Evolutionary conservation across 1,140 invertebrate species (phyloP).

Genomic region (Cepaea nemoralis): DNA sequence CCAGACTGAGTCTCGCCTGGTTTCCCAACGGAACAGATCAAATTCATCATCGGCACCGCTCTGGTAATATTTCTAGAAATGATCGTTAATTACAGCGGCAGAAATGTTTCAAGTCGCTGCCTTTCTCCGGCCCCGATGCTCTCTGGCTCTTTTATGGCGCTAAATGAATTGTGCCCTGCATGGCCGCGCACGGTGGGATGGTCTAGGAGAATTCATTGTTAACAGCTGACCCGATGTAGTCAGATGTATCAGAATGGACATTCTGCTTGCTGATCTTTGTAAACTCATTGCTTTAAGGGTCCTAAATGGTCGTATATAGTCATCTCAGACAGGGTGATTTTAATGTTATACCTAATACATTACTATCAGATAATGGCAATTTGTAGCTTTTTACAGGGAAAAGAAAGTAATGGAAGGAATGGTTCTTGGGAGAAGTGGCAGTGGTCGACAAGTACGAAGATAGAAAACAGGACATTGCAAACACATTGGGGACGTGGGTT

Average conservation of each 20-base stretch:
- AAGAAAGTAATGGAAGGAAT: too few relatives aligned
- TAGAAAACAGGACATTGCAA: too few relatives aligned
- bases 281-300: neutral
- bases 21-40: constrained; percentile 34
- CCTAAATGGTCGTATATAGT: neutral
- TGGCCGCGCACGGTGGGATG: neutral
- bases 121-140: neutral
- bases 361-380: too few relatives aligned
- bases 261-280: constrained; percentile 1
- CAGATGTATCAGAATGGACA: neutral
- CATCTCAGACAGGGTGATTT: too few relatives aligned
- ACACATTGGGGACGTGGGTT: too few relatives aligned
- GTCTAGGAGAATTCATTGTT: neutral
- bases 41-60: constrained; percentile 33
- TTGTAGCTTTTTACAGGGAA: too few relatives aligned
- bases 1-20: constrained; percentile 7
- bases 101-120: constrained; percentile 28
- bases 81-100: constrained; percentile 36
- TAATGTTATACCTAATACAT: too few relatives aligned
- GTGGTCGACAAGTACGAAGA: too few relatives aligned
- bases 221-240: neutral
- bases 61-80: constrained; percentile 33
- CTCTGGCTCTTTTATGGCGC: constrained; percentile 2
- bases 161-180: constrained; percentile 3
- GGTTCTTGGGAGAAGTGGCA: too few relatives aligned